Evolutionary conservation across 2,113 vertebrate genomes (phyloP).

Genomic region (Mus pahari): DNA sequence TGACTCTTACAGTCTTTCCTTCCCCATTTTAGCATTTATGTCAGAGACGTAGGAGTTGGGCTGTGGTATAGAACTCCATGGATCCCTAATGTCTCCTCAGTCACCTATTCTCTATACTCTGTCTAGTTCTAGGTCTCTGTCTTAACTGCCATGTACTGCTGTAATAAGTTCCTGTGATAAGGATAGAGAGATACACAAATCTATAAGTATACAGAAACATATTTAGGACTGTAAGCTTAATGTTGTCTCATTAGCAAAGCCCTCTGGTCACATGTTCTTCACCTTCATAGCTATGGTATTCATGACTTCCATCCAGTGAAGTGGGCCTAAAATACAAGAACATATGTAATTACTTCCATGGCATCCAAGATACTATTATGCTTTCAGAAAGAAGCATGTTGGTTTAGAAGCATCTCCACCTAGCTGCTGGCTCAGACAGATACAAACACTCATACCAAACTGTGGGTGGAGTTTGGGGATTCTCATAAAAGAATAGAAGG

Average conservation of each 20-base stretch:
- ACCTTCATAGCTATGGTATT: not conserved
- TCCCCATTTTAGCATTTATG: not conserved
- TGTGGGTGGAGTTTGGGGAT: too few relatives aligned
- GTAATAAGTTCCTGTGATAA: not conserved
- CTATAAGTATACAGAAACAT: not conserved
- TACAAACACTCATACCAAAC: too few relatives aligned
- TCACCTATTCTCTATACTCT: not conserved
- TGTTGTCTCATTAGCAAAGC: not conserved
- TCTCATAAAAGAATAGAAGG: too few relatives aligned
- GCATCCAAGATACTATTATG: not conserved
- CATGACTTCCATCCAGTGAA: not conserved
- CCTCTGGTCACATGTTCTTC: not conserved
- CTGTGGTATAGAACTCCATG: not conserved
- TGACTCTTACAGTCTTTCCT: not conserved
- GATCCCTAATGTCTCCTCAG: not conserved
- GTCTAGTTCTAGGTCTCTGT: not conserved
- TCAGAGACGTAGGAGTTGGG: not conserved
- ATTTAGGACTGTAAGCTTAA: not conserved
- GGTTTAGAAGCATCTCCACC: too few relatives aligned
- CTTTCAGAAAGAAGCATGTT: too few relatives aligned
- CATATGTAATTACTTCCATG: not conserved
- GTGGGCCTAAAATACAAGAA: not conserved
- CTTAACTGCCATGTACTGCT: not conserved
- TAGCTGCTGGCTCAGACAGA: too few relatives aligned
- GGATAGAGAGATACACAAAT: not conserved